phyloP scores from a whole-genome alignment of 1,140 invertebrate species.

The Dendrolimus kikuchii region DNA sequence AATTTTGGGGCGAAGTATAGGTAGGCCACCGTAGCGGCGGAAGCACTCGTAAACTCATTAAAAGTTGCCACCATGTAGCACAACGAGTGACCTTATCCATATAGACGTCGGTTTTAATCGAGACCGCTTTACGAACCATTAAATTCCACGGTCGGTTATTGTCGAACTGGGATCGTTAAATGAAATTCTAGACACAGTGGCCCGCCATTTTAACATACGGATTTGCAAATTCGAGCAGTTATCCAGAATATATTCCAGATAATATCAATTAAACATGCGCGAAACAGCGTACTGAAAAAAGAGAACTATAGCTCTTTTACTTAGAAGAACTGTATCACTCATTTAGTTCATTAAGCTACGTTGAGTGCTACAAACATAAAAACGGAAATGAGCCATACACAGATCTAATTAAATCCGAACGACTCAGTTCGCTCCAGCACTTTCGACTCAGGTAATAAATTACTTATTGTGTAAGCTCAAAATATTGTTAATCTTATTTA shows the following conservation, averaged over 20 bases:
- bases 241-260: not conserved
- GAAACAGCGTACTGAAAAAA: no score
- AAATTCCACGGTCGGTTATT: constrained; percentile 49
- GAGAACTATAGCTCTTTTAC: no score
- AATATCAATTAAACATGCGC: not conserved
- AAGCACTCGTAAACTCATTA: constrained; percentile 54
- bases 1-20: not conserved
- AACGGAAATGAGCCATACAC: no score
- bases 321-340: no score
- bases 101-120: constrained; percentile 54
- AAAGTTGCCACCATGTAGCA: constrained; percentile 47
- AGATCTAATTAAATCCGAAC: no score
- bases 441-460: no score
- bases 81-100: constrained; percentile 43
- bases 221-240: constrained; percentile 14
- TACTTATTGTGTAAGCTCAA: no score
- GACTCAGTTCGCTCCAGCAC: no score
- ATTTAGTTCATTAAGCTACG: no score
- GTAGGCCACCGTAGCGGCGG: constrained; percentile 7
- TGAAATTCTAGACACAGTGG: constrained; percentile 41
- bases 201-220: constrained; percentile 15
- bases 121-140: constrained; percentile 48
- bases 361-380: no score
- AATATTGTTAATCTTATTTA: no score
- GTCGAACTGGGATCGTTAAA: constrained; percentile 50